Conservation (phyloP, 2,797 vertebrate genomes). For the Myotis myotis region DNA sequence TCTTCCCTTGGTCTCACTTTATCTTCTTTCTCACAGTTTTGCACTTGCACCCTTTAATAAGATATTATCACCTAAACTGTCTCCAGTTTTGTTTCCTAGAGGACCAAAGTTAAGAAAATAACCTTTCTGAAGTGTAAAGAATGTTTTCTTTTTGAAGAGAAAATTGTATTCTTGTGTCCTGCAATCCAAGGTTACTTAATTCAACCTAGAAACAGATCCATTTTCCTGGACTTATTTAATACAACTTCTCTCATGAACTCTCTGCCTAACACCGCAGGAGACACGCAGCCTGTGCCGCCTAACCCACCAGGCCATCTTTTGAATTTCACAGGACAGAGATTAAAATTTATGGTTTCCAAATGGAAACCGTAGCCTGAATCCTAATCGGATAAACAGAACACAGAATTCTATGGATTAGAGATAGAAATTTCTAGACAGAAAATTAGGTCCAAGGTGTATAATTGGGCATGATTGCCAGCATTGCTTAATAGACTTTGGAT, state of each 20-base stretch:
- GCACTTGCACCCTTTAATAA: background rate
- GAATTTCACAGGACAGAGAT: background rate
- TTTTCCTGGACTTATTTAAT: background rate
- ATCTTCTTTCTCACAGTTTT: background rate
- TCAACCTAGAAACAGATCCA: background rate
- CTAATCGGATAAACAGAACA: background rate
- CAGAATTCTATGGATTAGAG: background rate
- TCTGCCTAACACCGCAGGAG: background rate
- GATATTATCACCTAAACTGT: background rate
- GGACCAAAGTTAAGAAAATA: background rate
- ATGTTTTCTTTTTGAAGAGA: no score
- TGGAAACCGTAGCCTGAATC: background rate
- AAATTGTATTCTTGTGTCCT: background rate
- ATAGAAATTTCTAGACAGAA: background rate
- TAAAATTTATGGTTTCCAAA: background rate
- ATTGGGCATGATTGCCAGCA: background rate
- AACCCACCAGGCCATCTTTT: background rate
- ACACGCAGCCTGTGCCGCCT: background rate
- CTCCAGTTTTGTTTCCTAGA: background rate
- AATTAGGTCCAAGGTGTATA: background rate
- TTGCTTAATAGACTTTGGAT: background rate
- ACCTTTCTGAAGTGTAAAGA: background rate
- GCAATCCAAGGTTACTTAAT: slow-evolving; percentile 31
- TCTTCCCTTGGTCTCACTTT: background rate
- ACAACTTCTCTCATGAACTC: background rate